These are phyloP conservation scores for Helicoverpa armigera DNA, from an alignment of 1,140 invertebrate genomes.

Conservation along the genomic window DNA sequence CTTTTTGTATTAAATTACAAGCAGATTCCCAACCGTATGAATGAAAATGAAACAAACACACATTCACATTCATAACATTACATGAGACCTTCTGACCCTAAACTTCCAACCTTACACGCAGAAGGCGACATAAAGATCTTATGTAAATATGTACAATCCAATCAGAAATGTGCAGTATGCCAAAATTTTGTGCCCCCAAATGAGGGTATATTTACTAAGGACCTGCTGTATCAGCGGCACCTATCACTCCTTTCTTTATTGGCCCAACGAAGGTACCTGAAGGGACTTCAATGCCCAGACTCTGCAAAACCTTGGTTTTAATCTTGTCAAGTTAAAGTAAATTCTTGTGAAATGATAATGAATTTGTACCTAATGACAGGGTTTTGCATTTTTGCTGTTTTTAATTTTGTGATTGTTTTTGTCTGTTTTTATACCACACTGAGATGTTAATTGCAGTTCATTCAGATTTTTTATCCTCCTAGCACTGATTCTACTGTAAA, in stretches of 20 bases:
- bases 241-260: conserved; percentile 48
- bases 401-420: background rate
- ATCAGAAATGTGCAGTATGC: conserved; percentile 21
- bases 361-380: no score
- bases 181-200: conserved; percentile 4
- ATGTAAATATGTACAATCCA: conserved; percentile 45
- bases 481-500: no score
- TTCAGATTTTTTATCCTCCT: no score
- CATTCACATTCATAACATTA: no score
- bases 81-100: background rate
- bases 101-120: background rate
- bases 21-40: no score
- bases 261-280: background rate
- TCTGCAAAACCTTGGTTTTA: conserved; percentile 15
- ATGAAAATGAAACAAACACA: no score
- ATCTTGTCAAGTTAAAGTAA: background rate
- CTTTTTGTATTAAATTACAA: no score
- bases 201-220: conserved; percentile 44
- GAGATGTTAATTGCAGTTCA: no score
- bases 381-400: background rate
- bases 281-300: background rate
- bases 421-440: background rate
- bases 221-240: conserved; percentile 20
- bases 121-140: conserved; percentile 4
- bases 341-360: background rate